Evolutionary conservation across 2,113 vertebrate genomes (phyloP).

Genomic region (Callipepla squamata): DNA sequence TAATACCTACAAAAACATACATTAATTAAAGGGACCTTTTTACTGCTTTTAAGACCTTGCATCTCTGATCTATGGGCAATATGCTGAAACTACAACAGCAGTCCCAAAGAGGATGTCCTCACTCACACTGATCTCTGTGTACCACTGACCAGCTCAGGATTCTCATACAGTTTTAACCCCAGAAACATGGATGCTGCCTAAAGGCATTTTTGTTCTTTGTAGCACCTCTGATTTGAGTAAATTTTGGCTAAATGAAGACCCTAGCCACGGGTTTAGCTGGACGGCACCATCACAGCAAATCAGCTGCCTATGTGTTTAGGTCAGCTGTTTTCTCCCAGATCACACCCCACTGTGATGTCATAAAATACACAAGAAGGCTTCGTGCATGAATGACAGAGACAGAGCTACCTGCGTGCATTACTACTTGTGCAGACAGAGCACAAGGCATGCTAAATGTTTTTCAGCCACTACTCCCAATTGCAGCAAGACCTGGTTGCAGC

Average conservation of each 20-base stretch:
- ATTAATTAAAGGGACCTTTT: background rate
- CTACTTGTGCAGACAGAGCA: background rate
- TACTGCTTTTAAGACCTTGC: background rate
- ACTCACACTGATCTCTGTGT: background rate
- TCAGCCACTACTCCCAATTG: background rate
- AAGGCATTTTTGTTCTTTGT: background rate
- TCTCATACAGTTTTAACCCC: no score
- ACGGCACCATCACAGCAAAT: background rate
- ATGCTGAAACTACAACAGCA: background rate
- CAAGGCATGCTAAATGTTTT: background rate
- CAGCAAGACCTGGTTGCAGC: background rate
- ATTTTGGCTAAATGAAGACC: background rate
- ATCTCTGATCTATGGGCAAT: background rate
- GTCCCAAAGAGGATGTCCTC: background rate
- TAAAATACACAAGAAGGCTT: background rate
- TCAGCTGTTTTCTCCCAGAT: background rate
- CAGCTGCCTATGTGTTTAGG: background rate
- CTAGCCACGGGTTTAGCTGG: background rate
- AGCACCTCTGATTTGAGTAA: background rate
- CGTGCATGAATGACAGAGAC: background rate
- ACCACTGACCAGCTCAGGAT: background rate
- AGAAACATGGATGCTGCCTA: background rate
- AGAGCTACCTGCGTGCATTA: background rate
- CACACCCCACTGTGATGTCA: background rate
- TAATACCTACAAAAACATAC: fast-evolving